Evolutionary conservation across 2,113 vertebrate species (phyloP), one percentile per base, ranked within the genome.

Genomic region (Motacilla alba): DNA sequence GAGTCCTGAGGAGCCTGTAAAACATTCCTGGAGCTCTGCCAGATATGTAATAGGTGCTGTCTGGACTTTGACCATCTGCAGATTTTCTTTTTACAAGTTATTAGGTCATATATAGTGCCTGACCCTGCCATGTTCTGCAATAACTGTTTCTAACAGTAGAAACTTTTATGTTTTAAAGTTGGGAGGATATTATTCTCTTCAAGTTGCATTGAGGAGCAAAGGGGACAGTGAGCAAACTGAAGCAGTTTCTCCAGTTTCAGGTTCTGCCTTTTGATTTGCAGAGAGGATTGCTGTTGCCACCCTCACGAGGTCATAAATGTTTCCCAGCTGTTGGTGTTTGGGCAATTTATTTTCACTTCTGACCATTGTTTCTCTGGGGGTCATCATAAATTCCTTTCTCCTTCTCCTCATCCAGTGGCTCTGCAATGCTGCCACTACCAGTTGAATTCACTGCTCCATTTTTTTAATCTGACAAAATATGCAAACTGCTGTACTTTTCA

Each of bases 391-490:
- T 15, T 68, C 11, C 8, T 50, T 46, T 20, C 3, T 88, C 26
- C 19, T 63, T 6, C 33, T 74, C 5, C 30, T 83, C 31, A 6
- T 74, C 87, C 9, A 37, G 7, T 70, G 63, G 18, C 8, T 63
- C 52, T 83, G 28, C 8, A 10, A 37, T 68, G 49, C 43, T 82
- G 41, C 31, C 10, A 19, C 24, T 89, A 39, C 14, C 43, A 73
- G 2, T 58, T 89, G 35, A 79, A 79, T 58, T 72, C n/a, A 46
- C 37, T 55, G 67, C 19, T 74, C 46, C 13, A 6, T 87, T 94
- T 87, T 49, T 74, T 53, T 49, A 33, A 33, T 69, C 53, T 88
- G 70, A 69, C 58, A 83, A 87, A 90, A 73, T 64, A 73, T 28
- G n/a, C 27, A 85, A 79, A 66, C 24, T 62, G 31, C 37, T 76